Evolutionary conservation across 2,888 invertebrate genomes (phyloP).

Genomic region (Tolmerus cingulatus): DNA sequence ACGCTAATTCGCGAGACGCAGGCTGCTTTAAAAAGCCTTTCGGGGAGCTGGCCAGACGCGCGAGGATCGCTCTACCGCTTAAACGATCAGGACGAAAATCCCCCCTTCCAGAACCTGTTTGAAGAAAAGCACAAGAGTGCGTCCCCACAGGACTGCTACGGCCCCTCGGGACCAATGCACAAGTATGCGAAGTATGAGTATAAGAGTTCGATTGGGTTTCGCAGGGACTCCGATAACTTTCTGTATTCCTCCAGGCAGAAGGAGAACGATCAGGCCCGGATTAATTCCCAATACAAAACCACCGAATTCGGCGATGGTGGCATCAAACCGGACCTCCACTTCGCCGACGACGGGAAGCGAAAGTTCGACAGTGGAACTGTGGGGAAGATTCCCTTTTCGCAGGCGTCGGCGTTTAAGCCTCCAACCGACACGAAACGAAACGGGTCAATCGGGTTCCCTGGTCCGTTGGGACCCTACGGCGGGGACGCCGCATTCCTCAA

Average conservation of each 20-base stretch:
- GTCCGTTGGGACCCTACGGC: constrained; percentile 67
- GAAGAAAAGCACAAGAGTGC: constrained; percentile 82
- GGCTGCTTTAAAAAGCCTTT: constrained; percentile 85
- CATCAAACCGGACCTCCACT: constrained; percentile 48
- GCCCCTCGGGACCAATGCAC: constrained; percentile 48
- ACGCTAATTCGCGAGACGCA: constrained; percentile 87
- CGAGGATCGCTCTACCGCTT: constrained; percentile 71
- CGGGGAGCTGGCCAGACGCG: constrained; percentile 83
- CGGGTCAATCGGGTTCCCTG: constrained; percentile 62
- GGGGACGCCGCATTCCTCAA: constrained; percentile 81
- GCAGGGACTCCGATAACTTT: constrained; percentile 69
- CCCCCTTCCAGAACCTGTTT: constrained; percentile 84
- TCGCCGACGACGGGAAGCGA: constrained; percentile 46
- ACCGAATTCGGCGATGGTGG: constrained; percentile 46
- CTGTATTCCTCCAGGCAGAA: constrained; percentile 64
- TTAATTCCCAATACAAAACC: constrained; percentile 56
- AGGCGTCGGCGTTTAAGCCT: constrained; percentile 82
- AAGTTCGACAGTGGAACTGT: constrained; percentile 50
- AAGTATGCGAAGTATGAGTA: constrained; percentile 57
- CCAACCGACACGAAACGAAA: constrained; percentile 73
- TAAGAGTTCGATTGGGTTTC: constrained; percentile 55
- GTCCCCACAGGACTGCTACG: constrained; percentile 38
- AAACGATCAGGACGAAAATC: constrained; percentile 78
- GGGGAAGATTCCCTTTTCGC: constrained; percentile 71
- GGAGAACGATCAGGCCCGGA: constrained; percentile 62